These are phyloP conservation scores for Actinia equina DNA, from an alignment of 64 coral and sea anemone species.

Conservation along the genomic window DNA sequence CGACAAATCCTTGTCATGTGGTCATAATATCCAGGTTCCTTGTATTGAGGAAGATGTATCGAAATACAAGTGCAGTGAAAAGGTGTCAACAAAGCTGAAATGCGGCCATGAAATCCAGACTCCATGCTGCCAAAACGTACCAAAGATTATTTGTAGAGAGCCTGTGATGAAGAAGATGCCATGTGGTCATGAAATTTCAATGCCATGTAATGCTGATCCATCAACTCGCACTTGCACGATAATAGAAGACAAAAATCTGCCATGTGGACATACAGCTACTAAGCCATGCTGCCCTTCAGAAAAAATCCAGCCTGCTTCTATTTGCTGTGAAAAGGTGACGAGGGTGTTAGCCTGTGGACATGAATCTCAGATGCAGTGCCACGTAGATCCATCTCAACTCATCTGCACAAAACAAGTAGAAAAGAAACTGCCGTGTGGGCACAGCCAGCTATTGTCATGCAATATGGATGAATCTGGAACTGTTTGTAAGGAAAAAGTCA, in stretches of 20 bases:
- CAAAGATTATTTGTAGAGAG: background rate
- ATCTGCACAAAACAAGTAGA: slow-evolving; percentile 24
- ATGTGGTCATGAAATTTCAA: background rate
- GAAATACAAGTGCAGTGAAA: background rate
- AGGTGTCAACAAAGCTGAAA: background rate
- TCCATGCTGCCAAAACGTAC: background rate
- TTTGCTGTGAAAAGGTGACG: background rate
- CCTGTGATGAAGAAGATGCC: background rate
- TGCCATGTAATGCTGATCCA: background rate
- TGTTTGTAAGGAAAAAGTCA: background rate
- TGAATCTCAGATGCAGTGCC: slow-evolving; percentile 29
- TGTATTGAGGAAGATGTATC: slow-evolving; percentile 10
- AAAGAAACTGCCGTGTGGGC: slow-evolving; percentile 26
- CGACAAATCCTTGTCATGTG: slow-evolving; percentile 14
- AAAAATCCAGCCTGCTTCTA: background rate
- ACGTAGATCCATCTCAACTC: background rate
- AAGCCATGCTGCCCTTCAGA: background rate
- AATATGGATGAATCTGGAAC: background rate
- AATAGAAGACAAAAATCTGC: background rate
- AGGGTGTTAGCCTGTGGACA: slow-evolving; percentile 32
- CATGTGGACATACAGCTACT: background rate
- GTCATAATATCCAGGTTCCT: slow-evolving; percentile 15
- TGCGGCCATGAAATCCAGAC: background rate
- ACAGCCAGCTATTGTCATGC: background rate
- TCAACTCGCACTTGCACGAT: background rate